These are phyloP conservation scores for Platycheirus rosarum DNA, from an alignment of 2,888 invertebrate species.

Conservation along the genomic window DNA sequence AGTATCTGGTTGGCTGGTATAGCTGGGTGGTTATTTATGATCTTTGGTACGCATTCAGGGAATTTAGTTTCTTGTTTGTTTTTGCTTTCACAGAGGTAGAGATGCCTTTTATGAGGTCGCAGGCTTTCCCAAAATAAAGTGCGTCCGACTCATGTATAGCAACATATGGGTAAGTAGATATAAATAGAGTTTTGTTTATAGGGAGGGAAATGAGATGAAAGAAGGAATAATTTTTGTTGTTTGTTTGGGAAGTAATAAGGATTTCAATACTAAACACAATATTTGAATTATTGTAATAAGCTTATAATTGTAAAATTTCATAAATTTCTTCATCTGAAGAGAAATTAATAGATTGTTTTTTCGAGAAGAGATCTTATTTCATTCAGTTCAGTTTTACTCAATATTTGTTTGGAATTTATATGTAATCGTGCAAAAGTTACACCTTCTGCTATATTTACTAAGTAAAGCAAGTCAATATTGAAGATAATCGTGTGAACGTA, in stretches of 20 bases:
- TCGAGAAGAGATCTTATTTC: not conserved
- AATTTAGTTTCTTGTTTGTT: too few relatives aligned
- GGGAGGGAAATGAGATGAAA: too few relatives aligned
- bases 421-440: not conserved
- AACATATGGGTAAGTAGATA: too few relatives aligned
- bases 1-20: too few relatives aligned
- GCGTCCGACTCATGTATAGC: constrained; percentile 11
- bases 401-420: not conserved
- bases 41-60: too few relatives aligned
- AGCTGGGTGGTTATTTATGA: too few relatives aligned
- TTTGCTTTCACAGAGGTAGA: too few relatives aligned
- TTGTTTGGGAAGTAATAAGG: not conserved
- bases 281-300: not conserved
- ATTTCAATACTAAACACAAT: not conserved
- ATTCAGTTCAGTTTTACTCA: not conserved
- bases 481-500: constrained; percentile 5
- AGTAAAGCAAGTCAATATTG: too few relatives aligned
- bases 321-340: not conserved
- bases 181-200: too few relatives aligned
- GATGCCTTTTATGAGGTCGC: too few relatives aligned
- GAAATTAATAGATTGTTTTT: not conserved
- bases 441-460: not conserved
- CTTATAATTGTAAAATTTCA: not conserved
- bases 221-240: too few relatives aligned
- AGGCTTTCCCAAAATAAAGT: too few relatives aligned